Percentiles rank a stretch among this genome's conserved stretches.
Conservation (phyloP, 2,113 vertebrate species). For the Machaerirhynchus nigripectus region DNA sequence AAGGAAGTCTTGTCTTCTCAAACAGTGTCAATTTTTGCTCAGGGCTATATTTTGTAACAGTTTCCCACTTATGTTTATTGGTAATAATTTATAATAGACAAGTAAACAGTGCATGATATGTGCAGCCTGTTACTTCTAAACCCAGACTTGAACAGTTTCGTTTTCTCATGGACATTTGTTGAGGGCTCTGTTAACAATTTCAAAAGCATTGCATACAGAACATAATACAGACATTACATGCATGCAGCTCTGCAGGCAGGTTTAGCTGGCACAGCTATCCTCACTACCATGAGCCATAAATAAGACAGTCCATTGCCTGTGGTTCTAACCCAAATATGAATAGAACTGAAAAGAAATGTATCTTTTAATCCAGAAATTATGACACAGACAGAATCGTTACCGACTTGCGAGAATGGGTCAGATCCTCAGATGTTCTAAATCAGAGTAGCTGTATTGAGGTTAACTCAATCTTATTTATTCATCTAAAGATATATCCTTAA, state of each 20-base stretch:
- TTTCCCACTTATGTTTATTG: slow-evolving; percentile 36
- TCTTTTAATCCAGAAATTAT: neutral
- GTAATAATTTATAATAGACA: slow-evolving; percentile 60
- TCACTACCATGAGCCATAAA: neutral
- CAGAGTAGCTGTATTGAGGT: neutral
- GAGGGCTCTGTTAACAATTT: neutral
- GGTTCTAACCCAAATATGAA: neutral
- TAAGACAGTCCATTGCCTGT: neutral
- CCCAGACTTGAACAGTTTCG: neutral
- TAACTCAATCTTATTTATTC: neutral
- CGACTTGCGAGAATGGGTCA: neutral
- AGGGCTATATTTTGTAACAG: slow-evolving; percentile 45
- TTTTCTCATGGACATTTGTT: slow-evolving; percentile 33
- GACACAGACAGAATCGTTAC: neutral
- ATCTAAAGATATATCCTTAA: neutral
- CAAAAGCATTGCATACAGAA: neutral
- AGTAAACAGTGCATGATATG: neutral
- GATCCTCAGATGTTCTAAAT: neutral
- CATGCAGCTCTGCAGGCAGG: neutral
- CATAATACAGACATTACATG: neutral
- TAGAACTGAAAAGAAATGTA: neutral
- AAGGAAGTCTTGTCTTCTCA: slow-evolving; percentile 4
- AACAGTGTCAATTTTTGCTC: neutral
- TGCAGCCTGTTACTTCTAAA: neutral
- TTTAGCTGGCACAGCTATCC: neutral